Conservation (phyloP, 2,797 vertebrate species). For the Danio choprae region DNA sequence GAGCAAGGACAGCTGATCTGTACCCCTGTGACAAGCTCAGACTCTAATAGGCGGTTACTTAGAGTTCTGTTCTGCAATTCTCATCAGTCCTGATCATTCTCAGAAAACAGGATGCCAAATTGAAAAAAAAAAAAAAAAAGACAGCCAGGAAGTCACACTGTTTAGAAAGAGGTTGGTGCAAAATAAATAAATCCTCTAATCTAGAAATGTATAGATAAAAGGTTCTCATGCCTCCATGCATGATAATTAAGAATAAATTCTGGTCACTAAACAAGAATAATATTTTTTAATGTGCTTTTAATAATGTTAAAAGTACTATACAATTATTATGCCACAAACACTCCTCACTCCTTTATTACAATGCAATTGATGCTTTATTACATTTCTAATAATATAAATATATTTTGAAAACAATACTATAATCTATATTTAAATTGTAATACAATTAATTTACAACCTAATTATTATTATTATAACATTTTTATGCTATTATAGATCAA, state of each 20-base stretch:
- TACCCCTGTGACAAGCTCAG: conserved; percentile 21
- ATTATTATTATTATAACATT: too few relatives aligned
- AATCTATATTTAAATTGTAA: too few relatives aligned
- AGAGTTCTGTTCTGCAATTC: conserved; percentile 34
- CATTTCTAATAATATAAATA: too few relatives aligned
- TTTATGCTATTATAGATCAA: too few relatives aligned
- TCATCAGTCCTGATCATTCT: conserved; percentile 34
- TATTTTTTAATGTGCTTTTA: too few relatives aligned
- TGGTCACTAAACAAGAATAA: not conserved
- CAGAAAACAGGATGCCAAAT: conserved; percentile 19
- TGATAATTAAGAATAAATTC: not conserved
- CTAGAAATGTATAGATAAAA: not conserved
- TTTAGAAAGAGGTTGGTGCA: not conserved
- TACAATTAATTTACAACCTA: too few relatives aligned
- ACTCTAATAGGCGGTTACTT: conserved; percentile 29
- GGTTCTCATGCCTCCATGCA: not conserved
- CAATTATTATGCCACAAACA: too few relatives aligned
- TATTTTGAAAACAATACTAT: too few relatives aligned
- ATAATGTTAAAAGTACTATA: too few relatives aligned
- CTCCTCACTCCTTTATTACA: too few relatives aligned
- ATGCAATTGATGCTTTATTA: too few relatives aligned
- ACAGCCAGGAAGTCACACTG: not conserved
- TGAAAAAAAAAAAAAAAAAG: not conserved
- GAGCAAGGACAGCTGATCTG: conserved; percentile 27
- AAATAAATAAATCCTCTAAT: not conserved